Conservation (phyloP, 2,888 invertebrate genomes). For the Pyralis farinalis region DNA sequence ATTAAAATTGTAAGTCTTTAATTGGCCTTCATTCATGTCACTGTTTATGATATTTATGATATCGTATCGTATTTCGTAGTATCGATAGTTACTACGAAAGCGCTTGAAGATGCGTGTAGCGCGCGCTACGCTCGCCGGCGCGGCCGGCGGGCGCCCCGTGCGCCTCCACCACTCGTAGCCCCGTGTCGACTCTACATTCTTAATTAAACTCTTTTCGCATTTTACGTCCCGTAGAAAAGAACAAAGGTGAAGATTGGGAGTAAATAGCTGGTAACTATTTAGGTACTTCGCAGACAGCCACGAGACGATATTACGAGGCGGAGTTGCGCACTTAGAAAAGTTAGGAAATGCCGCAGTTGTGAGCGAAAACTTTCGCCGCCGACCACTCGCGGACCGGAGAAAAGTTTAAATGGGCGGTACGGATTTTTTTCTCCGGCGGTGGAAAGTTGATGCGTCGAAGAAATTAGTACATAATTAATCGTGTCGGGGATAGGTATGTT, state of each 20-base stretch:
- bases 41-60: no score
- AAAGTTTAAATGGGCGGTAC: conserved; percentile 33
- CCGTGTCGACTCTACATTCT: background rate
- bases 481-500: conserved; percentile 62
- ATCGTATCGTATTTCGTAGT: no score
- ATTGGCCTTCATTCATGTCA: no score
- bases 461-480: conserved; percentile 56
- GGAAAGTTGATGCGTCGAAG: conserved; percentile 50
- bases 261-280: conserved; percentile 44
- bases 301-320: conserved; percentile 53
- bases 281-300: conserved; percentile 42
- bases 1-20: no score
- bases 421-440: conserved; percentile 30
- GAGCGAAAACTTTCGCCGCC: conserved; percentile 25
- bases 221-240: conserved; percentile 23
- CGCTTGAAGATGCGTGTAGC: conserved; percentile 29
- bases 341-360: conserved; percentile 34
- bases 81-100: conserved; percentile 1
- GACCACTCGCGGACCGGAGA: conserved; percentile 16
- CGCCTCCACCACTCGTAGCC: background rate
- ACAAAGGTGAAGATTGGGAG: conserved; percentile 25
- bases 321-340: conserved; percentile 51
- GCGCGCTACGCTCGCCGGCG: conserved; percentile 10
- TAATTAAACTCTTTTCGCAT: conserved; percentile 3
- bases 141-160: no score